Conservation (phyloP, 2,888 invertebrate species). For the Stratiomys singularior region DNA sequence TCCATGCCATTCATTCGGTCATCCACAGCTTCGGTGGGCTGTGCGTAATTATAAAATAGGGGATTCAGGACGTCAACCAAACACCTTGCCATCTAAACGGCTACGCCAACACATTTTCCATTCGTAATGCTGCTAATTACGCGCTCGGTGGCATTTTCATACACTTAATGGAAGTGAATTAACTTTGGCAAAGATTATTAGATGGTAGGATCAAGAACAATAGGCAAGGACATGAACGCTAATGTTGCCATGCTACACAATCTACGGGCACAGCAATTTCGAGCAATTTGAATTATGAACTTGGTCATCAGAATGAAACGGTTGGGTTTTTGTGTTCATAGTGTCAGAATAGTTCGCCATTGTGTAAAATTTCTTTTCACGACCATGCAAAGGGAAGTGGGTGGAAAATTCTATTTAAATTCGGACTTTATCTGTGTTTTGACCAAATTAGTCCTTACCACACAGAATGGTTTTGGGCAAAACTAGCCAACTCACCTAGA, state of each 20-base stretch:
- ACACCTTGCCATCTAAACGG: not conserved
- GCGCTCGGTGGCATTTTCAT: constrained; percentile 26
- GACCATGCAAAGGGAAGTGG: not conserved
- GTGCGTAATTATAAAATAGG: not conserved
- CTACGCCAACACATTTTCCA: constrained; percentile 19
- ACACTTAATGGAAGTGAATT: constrained; percentile 24
- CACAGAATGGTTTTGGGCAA: no score
- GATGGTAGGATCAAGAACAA: not conserved
- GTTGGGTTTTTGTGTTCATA: no score
- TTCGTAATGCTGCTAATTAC: constrained; percentile 30
- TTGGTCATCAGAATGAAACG: constrained; percentile 21
- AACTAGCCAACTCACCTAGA: no score
- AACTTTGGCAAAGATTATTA: constrained; percentile 26
- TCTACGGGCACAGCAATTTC: not conserved
- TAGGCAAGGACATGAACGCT: not conserved
- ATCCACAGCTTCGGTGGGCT: no score
- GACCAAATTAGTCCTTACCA: no score
- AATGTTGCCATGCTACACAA: not conserved
- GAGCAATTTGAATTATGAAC: constrained; percentile 23
- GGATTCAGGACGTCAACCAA: not conserved
- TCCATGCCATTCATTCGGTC: not conserved
- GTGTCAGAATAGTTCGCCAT: not conserved
- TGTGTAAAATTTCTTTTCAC: not conserved
- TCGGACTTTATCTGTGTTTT: no score
- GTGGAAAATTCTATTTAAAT: not conserved